Evolutionary conservation across 2,797 vertebrate genomes (phyloP).

Genomic region (Chiroxiphia lanceolata): DNA sequence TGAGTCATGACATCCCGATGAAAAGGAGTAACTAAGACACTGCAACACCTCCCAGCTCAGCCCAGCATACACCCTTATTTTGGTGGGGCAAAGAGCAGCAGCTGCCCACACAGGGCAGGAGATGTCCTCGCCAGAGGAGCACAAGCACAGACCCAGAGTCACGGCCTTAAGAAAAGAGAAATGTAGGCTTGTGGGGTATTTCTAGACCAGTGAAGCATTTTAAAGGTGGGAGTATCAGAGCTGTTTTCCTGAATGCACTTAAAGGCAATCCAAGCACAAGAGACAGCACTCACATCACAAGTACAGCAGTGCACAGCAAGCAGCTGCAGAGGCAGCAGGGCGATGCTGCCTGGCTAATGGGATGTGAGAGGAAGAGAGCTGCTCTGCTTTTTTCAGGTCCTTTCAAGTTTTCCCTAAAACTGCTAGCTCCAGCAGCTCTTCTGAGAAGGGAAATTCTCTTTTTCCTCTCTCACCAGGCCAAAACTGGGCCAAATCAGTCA

Average conservation of each 20-base stretch:
- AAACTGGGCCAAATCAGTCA: not conserved
- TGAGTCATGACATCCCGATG: slow-evolving; percentile 58
- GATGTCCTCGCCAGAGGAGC: not conserved
- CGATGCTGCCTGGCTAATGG: not conserved
- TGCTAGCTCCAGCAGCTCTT: not conserved
- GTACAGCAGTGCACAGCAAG: not conserved
- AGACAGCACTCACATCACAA: not conserved
- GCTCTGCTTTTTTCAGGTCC: not conserved
- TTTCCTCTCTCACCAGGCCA: not conserved
- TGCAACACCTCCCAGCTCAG: slow-evolving; percentile 52
- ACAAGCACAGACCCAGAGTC: not conserved
- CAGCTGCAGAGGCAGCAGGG: not conserved
- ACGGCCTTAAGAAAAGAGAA: not conserved
- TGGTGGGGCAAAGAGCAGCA: not conserved
- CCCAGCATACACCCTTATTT: slow-evolving; percentile 39
- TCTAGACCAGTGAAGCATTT: not conserved
- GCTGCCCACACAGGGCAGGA: not conserved
- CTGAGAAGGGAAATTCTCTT: not conserved
- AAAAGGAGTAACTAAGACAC: slow-evolving; percentile 44
- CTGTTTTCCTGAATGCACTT: not conserved
- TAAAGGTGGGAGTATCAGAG: not conserved
- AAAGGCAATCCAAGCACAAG: not conserved
- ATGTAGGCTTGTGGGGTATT: not conserved
- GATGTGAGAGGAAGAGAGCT: not conserved
- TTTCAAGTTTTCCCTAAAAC: slow-evolving; percentile 24